Evolutionary conservation across 2,888 invertebrate species (phyloP).

Genomic region (Coecobrya sp.): DNA sequence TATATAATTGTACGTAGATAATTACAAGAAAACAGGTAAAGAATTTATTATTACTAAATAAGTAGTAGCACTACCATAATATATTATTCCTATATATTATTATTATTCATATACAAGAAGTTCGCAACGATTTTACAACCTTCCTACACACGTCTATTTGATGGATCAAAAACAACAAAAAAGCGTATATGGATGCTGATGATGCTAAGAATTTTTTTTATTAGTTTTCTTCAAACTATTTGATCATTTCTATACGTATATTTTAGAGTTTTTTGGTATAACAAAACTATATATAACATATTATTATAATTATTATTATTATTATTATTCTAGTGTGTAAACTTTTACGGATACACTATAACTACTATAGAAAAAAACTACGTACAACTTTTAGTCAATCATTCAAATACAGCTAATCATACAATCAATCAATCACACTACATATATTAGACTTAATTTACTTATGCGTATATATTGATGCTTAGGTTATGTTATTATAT

Average conservation of each 20-base stretch:
- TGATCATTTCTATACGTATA: conserved; percentile 24
- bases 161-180: conserved; percentile 56
- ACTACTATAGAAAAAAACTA: conserved; percentile 51
- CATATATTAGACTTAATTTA: conserved; percentile 37
- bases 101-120: conserved; percentile 30
- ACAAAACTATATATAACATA: not conserved
- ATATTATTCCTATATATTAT: not conserved
- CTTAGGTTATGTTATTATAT: conserved; percentile 4
- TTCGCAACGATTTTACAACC: conserved; percentile 45
- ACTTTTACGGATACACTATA: conserved; percentile 35
- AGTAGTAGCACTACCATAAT: not conserved
- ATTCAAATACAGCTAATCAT: conserved; percentile 82
- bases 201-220: conserved; percentile 40
- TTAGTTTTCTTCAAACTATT: conserved; percentile 30
- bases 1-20: not conserved
- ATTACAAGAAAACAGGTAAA: conserved; percentile 39
- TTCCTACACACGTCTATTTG: conserved; percentile 57
- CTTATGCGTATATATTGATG: not conserved
- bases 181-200: not conserved
- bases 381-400: conserved; percentile 83
- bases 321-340: conserved; percentile 28
- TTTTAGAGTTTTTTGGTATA: not conserved
- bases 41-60: not conserved
- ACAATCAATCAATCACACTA: conserved; percentile 77
- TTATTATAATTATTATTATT: not conserved